These are phyloP conservation scores for Drosophila azteca DNA, from an alignment of 1,140 invertebrate genomes.

Conservation along the genomic window DNA sequence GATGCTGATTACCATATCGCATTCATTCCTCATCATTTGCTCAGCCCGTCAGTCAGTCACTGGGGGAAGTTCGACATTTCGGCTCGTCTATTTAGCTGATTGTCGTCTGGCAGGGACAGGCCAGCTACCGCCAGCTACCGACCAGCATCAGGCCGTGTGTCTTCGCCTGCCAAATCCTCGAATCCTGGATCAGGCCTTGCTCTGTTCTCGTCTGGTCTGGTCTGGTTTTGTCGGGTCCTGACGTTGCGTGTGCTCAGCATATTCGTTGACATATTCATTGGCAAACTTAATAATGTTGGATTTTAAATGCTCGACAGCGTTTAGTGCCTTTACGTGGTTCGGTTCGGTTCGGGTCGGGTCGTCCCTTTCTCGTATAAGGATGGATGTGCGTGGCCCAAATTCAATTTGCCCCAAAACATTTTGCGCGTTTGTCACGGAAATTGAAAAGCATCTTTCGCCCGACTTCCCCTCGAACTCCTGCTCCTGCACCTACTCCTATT, in stretches of 20 bases:
- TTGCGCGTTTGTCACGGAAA: constrained; percentile 72
- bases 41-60: constrained; percentile 55
- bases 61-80: constrained; percentile 55
- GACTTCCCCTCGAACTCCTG: constrained; percentile 2
- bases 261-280: constrained; percentile 81
- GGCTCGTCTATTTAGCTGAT: constrained; percentile 72
- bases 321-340: constrained; percentile 52
- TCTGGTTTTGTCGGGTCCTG: not conserved
- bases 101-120: constrained; percentile 48
- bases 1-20: constrained; percentile 76
- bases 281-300: constrained; percentile 77
- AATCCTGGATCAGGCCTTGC: too few species aligned
- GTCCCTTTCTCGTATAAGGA: not conserved
- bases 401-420: constrained; percentile 66
- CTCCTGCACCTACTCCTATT: not conserved
- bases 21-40: constrained; percentile 82
- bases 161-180: too few species aligned
- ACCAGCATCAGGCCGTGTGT: constrained; percentile 7
- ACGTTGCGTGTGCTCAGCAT: constrained; percentile 47
- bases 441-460: constrained; percentile 62
- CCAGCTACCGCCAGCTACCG: not conserved
- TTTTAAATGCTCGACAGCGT: constrained; percentile 73
- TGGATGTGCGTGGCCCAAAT: constrained; percentile 51
- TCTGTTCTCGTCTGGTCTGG: too few species aligned
- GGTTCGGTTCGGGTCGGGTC: not conserved